Evolutionary conservation across 2,888 invertebrate species (phyloP).

Genomic region (Theodoxus fluviatilis): DNA sequence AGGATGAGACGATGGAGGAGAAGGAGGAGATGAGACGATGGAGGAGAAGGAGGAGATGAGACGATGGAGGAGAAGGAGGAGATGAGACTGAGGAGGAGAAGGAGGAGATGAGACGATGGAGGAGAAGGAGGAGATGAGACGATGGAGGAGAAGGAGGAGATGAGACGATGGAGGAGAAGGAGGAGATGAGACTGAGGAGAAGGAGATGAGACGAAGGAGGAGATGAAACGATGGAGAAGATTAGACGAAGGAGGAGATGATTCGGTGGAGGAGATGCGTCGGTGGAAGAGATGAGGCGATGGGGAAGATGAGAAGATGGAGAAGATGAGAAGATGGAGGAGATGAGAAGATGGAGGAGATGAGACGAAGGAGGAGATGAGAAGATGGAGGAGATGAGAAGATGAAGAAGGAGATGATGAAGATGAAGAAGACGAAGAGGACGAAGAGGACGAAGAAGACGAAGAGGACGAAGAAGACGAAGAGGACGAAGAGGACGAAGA

Average conservation of each 20-base stretch:
- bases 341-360: slow-evolving; percentile 4
- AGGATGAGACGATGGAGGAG: slow-evolving; percentile 12
- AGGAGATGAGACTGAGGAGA: slow-evolving; percentile 28
- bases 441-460: slow-evolving; percentile 13
- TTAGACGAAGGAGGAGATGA: background rate
- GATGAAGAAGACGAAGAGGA: background rate
- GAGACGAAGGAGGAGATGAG: background rate
- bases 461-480: slow-evolving; percentile 18
- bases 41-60: background rate
- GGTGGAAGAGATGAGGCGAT: background rate
- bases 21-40: background rate
- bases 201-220: slow-evolving; percentile 1
- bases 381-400: background rate
- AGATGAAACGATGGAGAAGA: slow-evolving; percentile 5
- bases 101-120: slow-evolving; percentile 4
- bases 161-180: slow-evolving; percentile 29
- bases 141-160: slow-evolving; percentile 27
- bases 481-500: slow-evolving; percentile 27
- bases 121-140: slow-evolving; percentile 23
- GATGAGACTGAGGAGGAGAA: background rate
- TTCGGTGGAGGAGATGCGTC: background rate
- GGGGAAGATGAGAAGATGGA: background rate
- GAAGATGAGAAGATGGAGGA: slow-evolving; percentile 5
- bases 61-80: background rate
- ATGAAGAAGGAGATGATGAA: background rate